These are phyloP conservation scores for Heloderma charlesbogerti DNA, from an alignment of 2,113 vertebrate species.

Conservation along the genomic window DNA sequence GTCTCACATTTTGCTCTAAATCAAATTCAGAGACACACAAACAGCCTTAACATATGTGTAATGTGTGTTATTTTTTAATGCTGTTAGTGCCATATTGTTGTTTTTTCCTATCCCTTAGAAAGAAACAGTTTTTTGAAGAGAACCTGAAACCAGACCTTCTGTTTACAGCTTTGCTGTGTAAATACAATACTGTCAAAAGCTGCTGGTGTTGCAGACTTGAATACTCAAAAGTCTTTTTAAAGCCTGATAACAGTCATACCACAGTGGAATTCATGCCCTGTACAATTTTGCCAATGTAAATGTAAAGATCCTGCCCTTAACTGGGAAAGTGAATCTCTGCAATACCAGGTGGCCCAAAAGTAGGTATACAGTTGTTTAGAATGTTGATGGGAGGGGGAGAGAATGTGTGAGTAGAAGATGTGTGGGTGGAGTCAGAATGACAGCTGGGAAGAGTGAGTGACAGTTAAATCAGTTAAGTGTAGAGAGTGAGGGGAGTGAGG, in stretches of 20 bases:
- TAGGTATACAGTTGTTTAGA: too few species aligned
- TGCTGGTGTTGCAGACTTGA: background rate
- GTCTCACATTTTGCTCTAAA: background rate
- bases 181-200: background rate
- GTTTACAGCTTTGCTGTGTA: slow-evolving; percentile 39
- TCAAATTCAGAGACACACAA: slow-evolving; percentile 22
- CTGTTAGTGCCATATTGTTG: background rate
- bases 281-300: background rate
- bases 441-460: too few species aligned
- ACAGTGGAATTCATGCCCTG: background rate
- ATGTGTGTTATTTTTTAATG: background rate
- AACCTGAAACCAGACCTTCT: slow-evolving; percentile 17
- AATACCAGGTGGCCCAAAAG: too few species aligned
- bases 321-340: background rate
- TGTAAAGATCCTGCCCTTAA: background rate
- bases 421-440: too few species aligned
- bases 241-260: background rate
- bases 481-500: too few species aligned
- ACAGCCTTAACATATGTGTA: background rate
- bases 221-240: background rate
- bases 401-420: too few species aligned
- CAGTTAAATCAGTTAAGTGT: too few species aligned
- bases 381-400: too few species aligned
- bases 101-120: slow-evolving; percentile 27
- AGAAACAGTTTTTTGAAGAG: background rate